These are phyloP conservation scores for Umimayanthus kanabou DNA, from an alignment of 92 coral and sea anemone species.

Conservation along the genomic window DNA sequence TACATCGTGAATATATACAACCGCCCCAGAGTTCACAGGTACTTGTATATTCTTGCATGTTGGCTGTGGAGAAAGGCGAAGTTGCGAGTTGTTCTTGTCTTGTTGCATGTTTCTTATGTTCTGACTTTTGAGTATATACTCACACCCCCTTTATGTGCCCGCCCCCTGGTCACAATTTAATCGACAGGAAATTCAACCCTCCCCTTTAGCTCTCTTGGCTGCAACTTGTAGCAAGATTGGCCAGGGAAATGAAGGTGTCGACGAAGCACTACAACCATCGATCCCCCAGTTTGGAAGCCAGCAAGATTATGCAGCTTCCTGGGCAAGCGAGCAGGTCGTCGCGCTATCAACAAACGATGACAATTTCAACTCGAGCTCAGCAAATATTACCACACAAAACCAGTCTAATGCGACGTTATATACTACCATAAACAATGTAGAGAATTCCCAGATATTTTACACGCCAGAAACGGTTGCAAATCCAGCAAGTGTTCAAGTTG, in stretches of 20 bases:
- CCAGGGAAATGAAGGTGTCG: conserved; percentile 75
- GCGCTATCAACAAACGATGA: conserved; percentile 65
- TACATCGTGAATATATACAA: conserved; percentile 81
- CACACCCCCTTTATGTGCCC: conserved; percentile 99
- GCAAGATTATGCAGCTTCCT: conserved; percentile 81
- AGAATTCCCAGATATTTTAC: conserved; percentile 76
- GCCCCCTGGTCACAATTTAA: conserved; percentile 98
- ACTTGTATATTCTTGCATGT: conserved; percentile 17
- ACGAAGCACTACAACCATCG: conserved; percentile 67
- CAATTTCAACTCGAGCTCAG: conserved; percentile 60
- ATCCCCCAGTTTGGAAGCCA: conserved; percentile 70
- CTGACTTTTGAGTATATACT: conserved; percentile 60
- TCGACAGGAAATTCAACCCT: conserved; percentile 99
- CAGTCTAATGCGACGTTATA: conserved; percentile 64
- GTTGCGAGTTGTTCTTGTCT: conserved; percentile 55
- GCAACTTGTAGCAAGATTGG: conserved; percentile 99
- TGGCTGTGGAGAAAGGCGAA: conserved; percentile 22
- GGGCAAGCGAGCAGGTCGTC: conserved; percentile 69
- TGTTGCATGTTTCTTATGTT: conserved; percentile 84
- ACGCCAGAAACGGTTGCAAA: conserved; percentile 66
- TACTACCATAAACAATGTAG: conserved; percentile 87
- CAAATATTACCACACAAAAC: conserved; percentile 67
- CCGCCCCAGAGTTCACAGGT: conserved; percentile 88
- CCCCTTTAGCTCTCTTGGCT: conserved; percentile 99
- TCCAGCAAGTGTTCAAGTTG: conserved; percentile 52